Evolutionary conservation across 1,140 invertebrate species (phyloP), one percentile per base, ranked within the genome.

Genomic region (Sinella curviseta): DNA sequence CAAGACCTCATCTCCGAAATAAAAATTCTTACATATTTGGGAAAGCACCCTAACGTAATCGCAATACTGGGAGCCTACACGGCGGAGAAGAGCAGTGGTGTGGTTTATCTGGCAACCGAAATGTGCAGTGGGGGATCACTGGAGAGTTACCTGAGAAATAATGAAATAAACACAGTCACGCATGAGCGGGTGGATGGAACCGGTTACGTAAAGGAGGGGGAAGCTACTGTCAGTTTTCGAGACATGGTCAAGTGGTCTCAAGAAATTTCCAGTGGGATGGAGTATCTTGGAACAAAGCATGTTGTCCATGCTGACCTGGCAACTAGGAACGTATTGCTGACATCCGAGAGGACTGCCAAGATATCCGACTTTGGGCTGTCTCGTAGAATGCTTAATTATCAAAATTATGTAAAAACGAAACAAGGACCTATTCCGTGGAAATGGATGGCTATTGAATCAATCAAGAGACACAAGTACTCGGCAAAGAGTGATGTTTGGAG

Each of bases 391-490:
- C 85, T 87, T 28, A 74, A 77, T 12, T 82, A 85, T 60, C 82
- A 85, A 67, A 84, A 87, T 75, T 87, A 87, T 78, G 83, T 85
- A 26, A 76, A 84, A 31, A 84, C 83, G 78, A 86, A 81, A n/a
- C 55, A 80, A 17, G 74, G 17, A 16, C 34, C 70, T 16, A 12
- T 36, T 26, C 34, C 70, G 17, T 74, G 70, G 70, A 86, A 88
- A 78, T 90, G 89, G 89, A 86, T 90, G 86, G 86, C 87, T 4
- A 80, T 86, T 70, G 87, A 88, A 78, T 84, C 86, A 20, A 75
- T 88, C 28, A 75, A 82, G 35, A 84, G 87, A 65, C 82, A 84
- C 30, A 80, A 86, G 0, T 87, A 86, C 79, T 86, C 87, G 0
- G 82, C 83, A 0, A 83, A 86, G 77, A 86, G 85, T 74, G 87